Evolutionary conservation across 2,888 invertebrate genomes (phyloP).

Genomic region (Morpho deidamia): DNA sequence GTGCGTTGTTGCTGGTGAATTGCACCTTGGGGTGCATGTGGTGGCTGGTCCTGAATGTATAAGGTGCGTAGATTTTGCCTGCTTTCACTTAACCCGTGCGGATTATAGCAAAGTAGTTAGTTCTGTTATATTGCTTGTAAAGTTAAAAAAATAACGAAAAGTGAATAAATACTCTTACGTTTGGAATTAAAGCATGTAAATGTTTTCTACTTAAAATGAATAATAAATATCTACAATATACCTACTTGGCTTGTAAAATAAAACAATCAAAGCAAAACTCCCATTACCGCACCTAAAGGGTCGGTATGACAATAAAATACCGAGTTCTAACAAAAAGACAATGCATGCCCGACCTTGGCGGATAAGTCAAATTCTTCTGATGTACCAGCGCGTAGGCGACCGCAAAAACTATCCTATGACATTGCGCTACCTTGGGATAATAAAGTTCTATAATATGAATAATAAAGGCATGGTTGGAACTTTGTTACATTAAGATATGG

Average conservation of each 20-base stretch:
- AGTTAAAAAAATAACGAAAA: no score
- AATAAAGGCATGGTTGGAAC: constrained; percentile 39
- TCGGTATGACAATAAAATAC: constrained; percentile 42
- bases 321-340: constrained; percentile 53
- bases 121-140: no score
- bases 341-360: constrained; percentile 64
- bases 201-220: background rate
- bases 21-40: no score
- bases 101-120: no score
- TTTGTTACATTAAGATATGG: constrained; percentile 38
- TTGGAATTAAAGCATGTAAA: background rate
- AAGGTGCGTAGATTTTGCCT: no score
- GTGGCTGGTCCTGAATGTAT: no score
- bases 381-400: constrained; percentile 66
- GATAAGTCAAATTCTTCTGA: constrained; percentile 74
- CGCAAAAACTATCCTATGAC: constrained; percentile 77
- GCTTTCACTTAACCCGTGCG: no score
- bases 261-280: constrained; percentile 32
- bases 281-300: constrained; percentile 40
- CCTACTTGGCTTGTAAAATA: constrained; percentile 18
- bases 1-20: no score
- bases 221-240: constrained; percentile 1
- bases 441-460: constrained; percentile 44
- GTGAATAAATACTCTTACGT: no score
- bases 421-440: constrained; percentile 48